Evolutionary conservation across 1,140 invertebrate species (phyloP), one percentile per base, ranked within the genome.

Genomic region (Tachypleus tridentatus): DNA sequence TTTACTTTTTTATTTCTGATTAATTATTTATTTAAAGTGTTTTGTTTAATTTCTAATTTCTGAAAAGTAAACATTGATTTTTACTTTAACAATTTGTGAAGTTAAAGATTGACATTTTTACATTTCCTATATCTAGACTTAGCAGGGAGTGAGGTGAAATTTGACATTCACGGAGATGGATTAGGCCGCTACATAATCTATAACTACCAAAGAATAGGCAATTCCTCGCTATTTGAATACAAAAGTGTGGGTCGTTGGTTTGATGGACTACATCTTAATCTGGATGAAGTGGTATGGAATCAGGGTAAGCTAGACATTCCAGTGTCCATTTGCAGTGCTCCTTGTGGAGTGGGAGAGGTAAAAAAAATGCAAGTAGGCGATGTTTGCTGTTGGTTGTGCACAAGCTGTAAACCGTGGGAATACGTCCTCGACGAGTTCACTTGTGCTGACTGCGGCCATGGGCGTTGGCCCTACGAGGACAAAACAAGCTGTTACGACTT

Each of bases 131-230:
- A n/a, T n/a, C 53, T 76, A 86, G 85, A 86, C 78, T 70, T 80
- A 52, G 84, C 82, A 29, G 83, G 82, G 53, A 85, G 82, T 71
- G 77, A 81, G 64, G 84, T 87, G 57, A 80, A 83, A 67, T 87
- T 87, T 72, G 84, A 86, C 73, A 75, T 79, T 60, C 77, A 82
- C 66, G 85, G 85, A 5, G 85, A 87, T 72, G 85, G 85, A n/a
- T 76, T 85, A 5, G 83, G 84, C 5, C 76, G 83, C 49, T 84
- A 85, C 72, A 83, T 82, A 64, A 84, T 85, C 67, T 76, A 74
- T 68, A 84, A 84, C 74, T 84, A 82, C 70, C 81, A 81, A 69
- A 77, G 78, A 71, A 74, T n/a, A n/a, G n/a, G n/a, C n/a, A n/a
- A n/a, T n/a, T n/a, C n/a, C n/a, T n/a, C n/a, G n/a, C n/a, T n/a